A percentile compares a stretch with the other conserved stretches of the same genome.
Evolutionary conservation across 2,888 invertebrate genomes (phyloP).

Genomic region (Mesodorylaimus sp.): DNA sequence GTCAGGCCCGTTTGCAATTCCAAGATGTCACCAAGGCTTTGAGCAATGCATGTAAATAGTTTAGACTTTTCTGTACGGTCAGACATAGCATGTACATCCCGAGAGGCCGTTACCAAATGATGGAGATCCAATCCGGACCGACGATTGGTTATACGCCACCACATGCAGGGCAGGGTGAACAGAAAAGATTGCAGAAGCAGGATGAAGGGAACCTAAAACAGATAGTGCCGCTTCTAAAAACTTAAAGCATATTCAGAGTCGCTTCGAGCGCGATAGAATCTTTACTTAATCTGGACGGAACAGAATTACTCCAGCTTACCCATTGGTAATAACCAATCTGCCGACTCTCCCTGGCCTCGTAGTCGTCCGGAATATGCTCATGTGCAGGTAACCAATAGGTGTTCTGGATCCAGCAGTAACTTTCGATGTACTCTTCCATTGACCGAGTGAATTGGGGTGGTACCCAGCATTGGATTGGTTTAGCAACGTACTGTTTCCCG

Average conservation of each 20-base stretch:
- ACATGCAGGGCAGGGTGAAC: background rate
- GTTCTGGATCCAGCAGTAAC: constrained; percentile 8
- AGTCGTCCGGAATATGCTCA: constrained; percentile 7
- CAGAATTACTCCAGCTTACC: no score
- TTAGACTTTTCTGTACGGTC: no score
- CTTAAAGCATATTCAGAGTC: no score
- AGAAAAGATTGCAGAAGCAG: constrained; percentile 1
- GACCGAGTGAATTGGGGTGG: constrained; percentile 3
- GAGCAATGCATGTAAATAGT: background rate
- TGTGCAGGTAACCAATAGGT: constrained; percentile 7
- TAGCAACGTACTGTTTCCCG: constrained; percentile 3
- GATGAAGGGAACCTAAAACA: constrained; percentile 5
- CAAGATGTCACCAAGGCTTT: background rate
- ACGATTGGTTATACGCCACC: background rate
- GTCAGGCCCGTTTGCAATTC: background rate
- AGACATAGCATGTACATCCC: no score
- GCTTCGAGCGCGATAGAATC: no score
- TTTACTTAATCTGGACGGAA: no score
- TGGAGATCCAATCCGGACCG: no score
- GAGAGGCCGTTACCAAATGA: no score
- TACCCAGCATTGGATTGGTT: constrained; percentile 7
- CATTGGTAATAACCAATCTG: constrained; percentile 7
- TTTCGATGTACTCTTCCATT: constrained; percentile 8
- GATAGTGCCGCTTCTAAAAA: no score
- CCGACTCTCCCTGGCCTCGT: background rate